Evolutionary conservation across 2,888 invertebrate species (phyloP), one percentile per base, ranked within the genome.

Genomic region (Pachydiplax longipennis): DNA sequence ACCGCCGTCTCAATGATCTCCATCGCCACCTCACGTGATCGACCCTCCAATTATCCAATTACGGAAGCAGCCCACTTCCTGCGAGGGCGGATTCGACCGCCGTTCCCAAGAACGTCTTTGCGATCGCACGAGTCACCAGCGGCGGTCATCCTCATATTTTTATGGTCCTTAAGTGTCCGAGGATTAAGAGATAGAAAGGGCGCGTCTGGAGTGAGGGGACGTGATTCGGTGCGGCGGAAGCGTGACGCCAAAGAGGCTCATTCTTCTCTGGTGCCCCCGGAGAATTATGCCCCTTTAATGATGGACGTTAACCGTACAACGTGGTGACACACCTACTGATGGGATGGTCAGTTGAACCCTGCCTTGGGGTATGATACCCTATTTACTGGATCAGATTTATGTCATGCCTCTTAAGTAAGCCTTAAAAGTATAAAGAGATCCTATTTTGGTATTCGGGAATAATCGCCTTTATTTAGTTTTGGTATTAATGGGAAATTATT

Each of bases 11-110:
- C 81, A 18, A 40, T n/a, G 40, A 13, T 48, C 15, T 5, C 53
- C 31, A 53, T 82, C 82, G 48, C 25, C 53, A 15, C 82, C 25
- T 53, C 82, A 82, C 58, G 58, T 83, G 83, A 83, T 53, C 82
- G 25, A n/a, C 65, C 82, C 15, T 53, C 58, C 83, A 83, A 83
- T 83, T 83, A 83, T 25, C 35, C 83, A 83, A 83, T 83, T 83
- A 83, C 83, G 83, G 83, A 83, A 83, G 48, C 48, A 53, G n/a
- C 18, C 53, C 53, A 83, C 83, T 83, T 83, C 83, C 83, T 83
- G 53, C 53, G 53, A 3, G n/a, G n/a, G 37, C 6, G 37, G 37
- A 37, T 37, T 5, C 12, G 31, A 31, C 37, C 35, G 83, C 31
- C 44, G 22, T 81, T 37, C 81, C n/a, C 81, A 40, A n/a, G n/a